Conservation (phyloP, 2,888 invertebrate species). For the Caenorhabditis wallacei region DNA sequence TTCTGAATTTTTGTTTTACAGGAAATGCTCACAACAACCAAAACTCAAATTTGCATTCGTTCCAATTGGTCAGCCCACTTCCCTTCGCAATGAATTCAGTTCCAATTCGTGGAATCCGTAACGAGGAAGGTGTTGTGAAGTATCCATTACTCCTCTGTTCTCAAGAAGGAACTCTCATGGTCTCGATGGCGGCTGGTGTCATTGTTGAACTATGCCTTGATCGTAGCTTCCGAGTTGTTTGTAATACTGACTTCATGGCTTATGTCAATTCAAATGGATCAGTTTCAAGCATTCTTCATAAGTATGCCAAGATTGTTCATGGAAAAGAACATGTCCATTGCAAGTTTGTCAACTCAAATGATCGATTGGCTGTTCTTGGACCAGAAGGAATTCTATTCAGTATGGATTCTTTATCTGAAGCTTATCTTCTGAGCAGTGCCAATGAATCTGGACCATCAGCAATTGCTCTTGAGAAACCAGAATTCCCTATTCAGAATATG, state of each 20-base stretch:
- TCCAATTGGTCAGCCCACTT: constrained; percentile 51
- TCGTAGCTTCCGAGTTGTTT: constrained; percentile 84
- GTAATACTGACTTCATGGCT: constrained; percentile 83
- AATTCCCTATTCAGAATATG: constrained; percentile 82
- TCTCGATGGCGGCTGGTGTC: constrained; percentile 83
- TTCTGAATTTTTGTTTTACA: neutral
- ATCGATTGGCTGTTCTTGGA: constrained; percentile 79
- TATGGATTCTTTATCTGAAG: constrained; percentile 74
- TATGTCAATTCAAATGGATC: constrained; percentile 83
- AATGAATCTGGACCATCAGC: constrained; percentile 80
- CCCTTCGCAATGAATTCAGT: constrained; percentile 43
- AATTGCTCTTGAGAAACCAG: constrained; percentile 83
- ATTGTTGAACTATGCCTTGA: constrained; percentile 84
- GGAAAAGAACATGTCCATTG: constrained; percentile 83
- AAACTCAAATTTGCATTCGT: constrained; percentile 16
- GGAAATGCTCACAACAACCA: neutral
- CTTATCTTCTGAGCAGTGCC: constrained; percentile 72
- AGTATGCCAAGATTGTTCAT: constrained; percentile 84
- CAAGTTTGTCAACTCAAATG: constrained; percentile 77
- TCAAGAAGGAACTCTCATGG: constrained; percentile 84
- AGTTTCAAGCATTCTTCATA: constrained; percentile 83
- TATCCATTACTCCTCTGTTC: constrained; percentile 84
- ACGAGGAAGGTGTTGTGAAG: constrained; percentile 48
- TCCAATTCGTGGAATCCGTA: constrained; percentile 55
- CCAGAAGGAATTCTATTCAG: constrained; percentile 81